Percentiles rank a stretch among this genome's conserved stretches.
These are phyloP conservation scores for Augochlorella aurata DNA, from an alignment of 2,888 invertebrate species.

Conservation along the genomic window DNA sequence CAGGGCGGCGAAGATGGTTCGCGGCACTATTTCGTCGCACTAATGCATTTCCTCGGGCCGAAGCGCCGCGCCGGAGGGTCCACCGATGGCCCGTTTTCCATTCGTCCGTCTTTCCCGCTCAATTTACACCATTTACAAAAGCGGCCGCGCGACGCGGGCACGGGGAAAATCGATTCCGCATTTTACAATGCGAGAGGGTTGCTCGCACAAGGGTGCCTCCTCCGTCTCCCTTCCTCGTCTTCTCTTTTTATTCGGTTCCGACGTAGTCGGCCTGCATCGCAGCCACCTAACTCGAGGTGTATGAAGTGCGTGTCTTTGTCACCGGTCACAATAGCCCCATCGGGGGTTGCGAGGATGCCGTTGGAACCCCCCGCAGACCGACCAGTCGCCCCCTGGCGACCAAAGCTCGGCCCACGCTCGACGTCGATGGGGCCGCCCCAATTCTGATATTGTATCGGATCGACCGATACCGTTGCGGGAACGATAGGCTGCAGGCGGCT, in stretches of 20 bases:
- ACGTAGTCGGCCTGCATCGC: neutral
- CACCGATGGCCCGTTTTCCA: slow-evolving; percentile 25
- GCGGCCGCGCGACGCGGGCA: slow-evolving; percentile 33
- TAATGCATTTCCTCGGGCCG: no score
- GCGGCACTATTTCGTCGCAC: slow-evolving; percentile 24
- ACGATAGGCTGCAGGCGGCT: slow-evolving; percentile 1
- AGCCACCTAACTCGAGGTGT: slow-evolving; percentile 53
- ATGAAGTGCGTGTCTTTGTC: slow-evolving; percentile 72
- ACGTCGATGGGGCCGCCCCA: neutral
- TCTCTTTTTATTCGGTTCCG: slow-evolving; percentile 25
- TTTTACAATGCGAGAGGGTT: slow-evolving; percentile 56
- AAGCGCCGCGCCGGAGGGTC: no score
- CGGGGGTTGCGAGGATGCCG: slow-evolving; percentile 19
- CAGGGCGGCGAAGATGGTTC: neutral
- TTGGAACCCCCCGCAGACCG: neutral
- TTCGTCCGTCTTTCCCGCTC: slow-evolving; percentile 49
- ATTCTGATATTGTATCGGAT: slow-evolving; percentile 21
- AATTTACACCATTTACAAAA: slow-evolving; percentile 64
- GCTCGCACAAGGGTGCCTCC: slow-evolving; percentile 35
- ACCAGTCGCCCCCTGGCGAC: slow-evolving; percentile 4
- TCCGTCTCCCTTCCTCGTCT: slow-evolving; percentile 5
- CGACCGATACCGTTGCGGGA: slow-evolving; percentile 13
- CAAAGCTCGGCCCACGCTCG: neutral
- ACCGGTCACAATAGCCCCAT: slow-evolving; percentile 65
- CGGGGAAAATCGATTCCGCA: slow-evolving; percentile 56